Percentiles rank a stretch among this genome's conserved stretches.
phyloP scores from a whole-genome alignment of 2,113 vertebrate genomes.

The Gobio gobio region DNA sequence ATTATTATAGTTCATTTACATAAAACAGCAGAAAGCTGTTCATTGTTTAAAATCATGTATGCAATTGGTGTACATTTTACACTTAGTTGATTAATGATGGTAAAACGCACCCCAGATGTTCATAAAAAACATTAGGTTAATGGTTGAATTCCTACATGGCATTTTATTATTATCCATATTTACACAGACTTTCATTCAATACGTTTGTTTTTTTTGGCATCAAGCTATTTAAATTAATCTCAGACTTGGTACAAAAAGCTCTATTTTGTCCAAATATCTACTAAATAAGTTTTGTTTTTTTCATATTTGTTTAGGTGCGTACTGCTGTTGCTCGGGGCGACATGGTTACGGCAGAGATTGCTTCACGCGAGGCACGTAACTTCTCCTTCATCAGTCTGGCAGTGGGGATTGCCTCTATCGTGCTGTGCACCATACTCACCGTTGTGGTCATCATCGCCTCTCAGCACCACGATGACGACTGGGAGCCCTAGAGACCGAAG shows the following conservation, averaged over 20 bases:
- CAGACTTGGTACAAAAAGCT: background rate
- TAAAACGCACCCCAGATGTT: background rate
- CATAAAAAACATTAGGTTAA: background rate
- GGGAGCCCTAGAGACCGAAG: constrained; percentile 79
- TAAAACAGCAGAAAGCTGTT: too few relatives aligned
- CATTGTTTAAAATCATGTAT: too few relatives aligned
- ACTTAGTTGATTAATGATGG: too few relatives aligned
- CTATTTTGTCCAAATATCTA: background rate
- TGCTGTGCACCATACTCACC: constrained; percentile 92
- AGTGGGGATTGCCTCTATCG: constrained; percentile 91
- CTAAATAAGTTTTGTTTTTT: background rate
- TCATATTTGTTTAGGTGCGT: constrained; percentile 77
- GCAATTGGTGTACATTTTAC: too few relatives aligned
- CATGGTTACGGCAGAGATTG: constrained; percentile 92
- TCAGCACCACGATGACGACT: constrained; percentile 92
- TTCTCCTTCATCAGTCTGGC: constrained; percentile 96
- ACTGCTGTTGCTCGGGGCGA: constrained; percentile 88
- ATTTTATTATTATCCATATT: background rate
- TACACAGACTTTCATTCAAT: background rate
- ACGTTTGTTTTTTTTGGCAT: background rate
- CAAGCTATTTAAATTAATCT: background rate
- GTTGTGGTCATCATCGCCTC: constrained; percentile 95
- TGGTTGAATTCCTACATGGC: background rate
- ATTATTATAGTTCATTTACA: too few relatives aligned
- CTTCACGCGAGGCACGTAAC: constrained; percentile 90